Evolutionary conservation across 2,113 vertebrate species (phyloP).

Genomic region (Neodon shergylaensis): DNA sequence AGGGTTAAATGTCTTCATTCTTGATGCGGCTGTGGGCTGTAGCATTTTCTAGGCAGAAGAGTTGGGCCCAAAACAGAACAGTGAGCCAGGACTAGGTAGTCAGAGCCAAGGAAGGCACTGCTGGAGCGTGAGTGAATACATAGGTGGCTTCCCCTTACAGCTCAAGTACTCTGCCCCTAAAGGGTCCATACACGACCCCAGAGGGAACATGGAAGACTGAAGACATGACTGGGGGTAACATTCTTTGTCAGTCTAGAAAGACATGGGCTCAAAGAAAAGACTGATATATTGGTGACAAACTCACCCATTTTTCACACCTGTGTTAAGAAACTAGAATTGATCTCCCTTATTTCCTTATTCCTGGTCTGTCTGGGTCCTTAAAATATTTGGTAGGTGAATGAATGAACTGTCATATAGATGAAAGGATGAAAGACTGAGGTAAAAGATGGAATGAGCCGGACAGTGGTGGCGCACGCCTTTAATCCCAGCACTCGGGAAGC

Average conservation of each 20-base stretch:
- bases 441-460: background rate
- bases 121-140: too few species aligned
- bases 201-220: background rate
- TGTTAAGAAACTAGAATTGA: background rate
- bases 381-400: background rate
- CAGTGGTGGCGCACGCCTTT: accelerated
- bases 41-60: background rate
- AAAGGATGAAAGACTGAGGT: background rate
- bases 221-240: background rate
- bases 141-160: background rate
- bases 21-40: background rate
- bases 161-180: background rate
- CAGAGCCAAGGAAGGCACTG: background rate
- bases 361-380: background rate
- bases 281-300: background rate
- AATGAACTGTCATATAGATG: background rate
- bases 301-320: background rate
- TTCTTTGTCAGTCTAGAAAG: background rate
- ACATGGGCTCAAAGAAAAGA: background rate
- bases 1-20: background rate
- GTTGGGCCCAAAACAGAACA: background rate
- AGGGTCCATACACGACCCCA: background rate
- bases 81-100: background rate
- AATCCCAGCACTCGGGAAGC: too few species aligned
- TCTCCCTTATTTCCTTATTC: background rate